Evolutionary conservation across 2,797 vertebrate species (phyloP).

Genomic region (Myiotriccus ornatus): DNA sequence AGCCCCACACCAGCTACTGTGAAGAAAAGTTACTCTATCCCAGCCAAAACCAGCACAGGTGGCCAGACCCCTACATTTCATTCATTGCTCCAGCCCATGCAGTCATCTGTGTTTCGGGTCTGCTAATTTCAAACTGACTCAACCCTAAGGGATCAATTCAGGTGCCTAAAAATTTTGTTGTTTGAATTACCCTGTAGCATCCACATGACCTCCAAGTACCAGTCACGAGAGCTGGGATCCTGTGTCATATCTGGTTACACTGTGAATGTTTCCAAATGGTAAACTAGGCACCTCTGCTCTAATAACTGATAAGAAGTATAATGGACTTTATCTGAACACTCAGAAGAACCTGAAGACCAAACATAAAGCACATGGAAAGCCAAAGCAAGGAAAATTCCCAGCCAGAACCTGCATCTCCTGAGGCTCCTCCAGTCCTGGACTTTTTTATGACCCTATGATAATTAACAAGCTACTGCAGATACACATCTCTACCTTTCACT

Average conservation of each 20-base stretch:
- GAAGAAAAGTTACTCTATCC: background rate
- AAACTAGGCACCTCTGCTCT: background rate
- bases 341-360: background rate
- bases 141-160: background rate
- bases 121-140: background rate
- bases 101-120: background rate
- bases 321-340: background rate
- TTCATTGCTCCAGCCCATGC: background rate
- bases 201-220: background rate
- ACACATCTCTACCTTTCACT: background rate
- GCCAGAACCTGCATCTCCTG: background rate
- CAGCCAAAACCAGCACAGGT: background rate
- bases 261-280: background rate
- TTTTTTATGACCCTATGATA: background rate
- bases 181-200: background rate
- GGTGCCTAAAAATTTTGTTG: background rate
- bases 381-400: background rate
- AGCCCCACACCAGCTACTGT: background rate
- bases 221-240: background rate
- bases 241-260: background rate
- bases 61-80: background rate
- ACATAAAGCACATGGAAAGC: background rate
- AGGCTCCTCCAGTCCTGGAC: background rate
- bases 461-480: background rate
- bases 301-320: background rate